Conservation (phyloP, 2,797 vertebrate species). For the Vespertilio murinus region DNA sequence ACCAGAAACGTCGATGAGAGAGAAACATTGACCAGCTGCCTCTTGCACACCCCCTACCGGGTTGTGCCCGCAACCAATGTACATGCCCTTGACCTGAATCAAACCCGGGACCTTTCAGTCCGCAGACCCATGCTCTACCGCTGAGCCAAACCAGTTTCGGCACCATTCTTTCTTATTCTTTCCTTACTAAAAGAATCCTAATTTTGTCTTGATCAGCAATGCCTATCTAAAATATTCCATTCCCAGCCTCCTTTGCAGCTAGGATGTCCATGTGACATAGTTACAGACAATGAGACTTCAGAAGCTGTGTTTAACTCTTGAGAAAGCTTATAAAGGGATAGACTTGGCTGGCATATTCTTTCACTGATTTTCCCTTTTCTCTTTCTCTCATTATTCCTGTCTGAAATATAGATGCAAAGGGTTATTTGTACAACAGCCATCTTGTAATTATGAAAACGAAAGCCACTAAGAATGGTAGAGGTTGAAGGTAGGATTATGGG, state of each 20-base stretch:
- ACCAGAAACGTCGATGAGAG: too few relatives aligned
- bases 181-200: neutral
- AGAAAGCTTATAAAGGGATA: neutral
- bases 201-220: neutral
- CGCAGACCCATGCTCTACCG: too few relatives aligned
- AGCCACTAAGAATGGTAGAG: neutral
- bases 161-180: neutral
- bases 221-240: neutral
- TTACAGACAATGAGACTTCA: neutral
- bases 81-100: too few relatives aligned
- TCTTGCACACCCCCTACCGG: too few relatives aligned
- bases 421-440: neutral
- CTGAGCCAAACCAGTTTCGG: too few relatives aligned
- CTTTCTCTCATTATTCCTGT: neutral
- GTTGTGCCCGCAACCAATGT: too few relatives aligned
- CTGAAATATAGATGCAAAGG: neutral
- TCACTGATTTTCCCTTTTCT: neutral
- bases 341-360: neutral
- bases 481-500: neutral
- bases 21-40: too few relatives aligned
- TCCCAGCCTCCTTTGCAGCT: neutral
- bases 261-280: neutral
- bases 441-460: neutral
- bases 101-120: too few relatives aligned
- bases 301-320: neutral